Evolutionary conservation across 2,888 invertebrate species (phyloP).

Genomic region (Thalpophila matura): DNA sequence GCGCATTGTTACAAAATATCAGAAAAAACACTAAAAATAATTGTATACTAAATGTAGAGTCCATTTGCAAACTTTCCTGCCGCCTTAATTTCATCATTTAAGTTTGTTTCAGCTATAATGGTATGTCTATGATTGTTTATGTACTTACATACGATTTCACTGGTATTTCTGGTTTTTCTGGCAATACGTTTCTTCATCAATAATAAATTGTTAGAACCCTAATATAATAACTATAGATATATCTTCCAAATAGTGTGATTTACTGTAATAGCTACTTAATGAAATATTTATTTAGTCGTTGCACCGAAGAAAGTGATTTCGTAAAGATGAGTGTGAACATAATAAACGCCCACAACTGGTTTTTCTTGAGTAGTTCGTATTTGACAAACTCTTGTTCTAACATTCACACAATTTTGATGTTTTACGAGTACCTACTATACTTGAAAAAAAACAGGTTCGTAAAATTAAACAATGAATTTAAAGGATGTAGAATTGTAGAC

Average conservation of each 20-base stretch:
- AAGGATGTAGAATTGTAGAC: too few species aligned
- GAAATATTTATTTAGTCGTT: constrained; percentile 37
- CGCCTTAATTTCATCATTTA: background rate
- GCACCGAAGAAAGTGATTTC: constrained; percentile 48
- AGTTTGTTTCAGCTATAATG: background rate
- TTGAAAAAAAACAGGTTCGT: background rate
- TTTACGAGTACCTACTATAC: too few species aligned
- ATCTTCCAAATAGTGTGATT: constrained; percentile 25
- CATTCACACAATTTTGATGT: background rate
- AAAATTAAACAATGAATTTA: background rate
- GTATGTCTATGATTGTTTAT: too few species aligned
- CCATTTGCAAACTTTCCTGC: background rate
- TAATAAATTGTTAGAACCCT: background rate
- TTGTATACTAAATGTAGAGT: background rate
- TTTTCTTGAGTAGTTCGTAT: constrained; percentile 7
- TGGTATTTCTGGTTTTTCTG: too few species aligned
- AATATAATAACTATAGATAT: constrained; percentile 3
- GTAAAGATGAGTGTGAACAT: constrained; percentile 17
- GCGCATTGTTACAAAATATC: background rate
- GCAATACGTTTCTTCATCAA: background rate
- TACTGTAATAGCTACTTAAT: constrained; percentile 23
- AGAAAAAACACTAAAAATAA: background rate
- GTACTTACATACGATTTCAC: too few species aligned
- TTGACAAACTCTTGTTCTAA: background rate
- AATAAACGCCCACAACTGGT: constrained; percentile 5